Percentiles rank a stretch among this genome's conserved stretches.
Evolutionary conservation across 2,888 invertebrate species (phyloP).

Genomic region (Glaucopsyche alexis): DNA sequence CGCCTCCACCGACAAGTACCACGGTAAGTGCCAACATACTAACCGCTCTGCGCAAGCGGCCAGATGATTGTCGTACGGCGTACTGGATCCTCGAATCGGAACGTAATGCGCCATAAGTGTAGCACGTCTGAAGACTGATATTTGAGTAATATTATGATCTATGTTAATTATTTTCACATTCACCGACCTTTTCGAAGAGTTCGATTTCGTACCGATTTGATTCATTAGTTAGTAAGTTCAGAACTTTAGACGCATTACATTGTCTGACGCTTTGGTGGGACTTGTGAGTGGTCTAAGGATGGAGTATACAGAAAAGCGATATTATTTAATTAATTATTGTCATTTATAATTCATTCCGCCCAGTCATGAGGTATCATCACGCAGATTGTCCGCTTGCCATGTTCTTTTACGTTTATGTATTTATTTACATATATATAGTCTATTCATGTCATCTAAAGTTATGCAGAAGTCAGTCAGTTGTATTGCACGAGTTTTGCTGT

Average conservation of each 20-base stretch:
- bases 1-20: constrained; percentile 74
- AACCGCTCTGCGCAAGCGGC: neutral
- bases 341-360: neutral
- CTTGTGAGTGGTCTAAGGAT: too few relatives aligned
- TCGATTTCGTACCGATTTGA: too few relatives aligned
- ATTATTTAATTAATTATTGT: too few relatives aligned
- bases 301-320: too few relatives aligned
- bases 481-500: constrained; percentile 7
- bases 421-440: neutral
- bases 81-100: neutral
- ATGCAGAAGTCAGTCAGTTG: constrained; percentile 68
- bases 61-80: neutral
- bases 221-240: too few relatives aligned
- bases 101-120: neutral
- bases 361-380: neutral
- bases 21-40: constrained; percentile 56
- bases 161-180: too few relatives aligned
- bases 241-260: too few relatives aligned
- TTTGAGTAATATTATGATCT: neutral
- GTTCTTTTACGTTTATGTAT: neutral
- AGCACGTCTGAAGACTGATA: neutral
- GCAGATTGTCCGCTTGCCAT: neutral
- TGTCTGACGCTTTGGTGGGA: neutral
- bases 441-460: constrained; percentile 7
- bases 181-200: too few relatives aligned